These are phyloP conservation scores for Coregonus sp. DNA, from an alignment of 2,797 vertebrate species.

Conservation along the genomic window DNA sequence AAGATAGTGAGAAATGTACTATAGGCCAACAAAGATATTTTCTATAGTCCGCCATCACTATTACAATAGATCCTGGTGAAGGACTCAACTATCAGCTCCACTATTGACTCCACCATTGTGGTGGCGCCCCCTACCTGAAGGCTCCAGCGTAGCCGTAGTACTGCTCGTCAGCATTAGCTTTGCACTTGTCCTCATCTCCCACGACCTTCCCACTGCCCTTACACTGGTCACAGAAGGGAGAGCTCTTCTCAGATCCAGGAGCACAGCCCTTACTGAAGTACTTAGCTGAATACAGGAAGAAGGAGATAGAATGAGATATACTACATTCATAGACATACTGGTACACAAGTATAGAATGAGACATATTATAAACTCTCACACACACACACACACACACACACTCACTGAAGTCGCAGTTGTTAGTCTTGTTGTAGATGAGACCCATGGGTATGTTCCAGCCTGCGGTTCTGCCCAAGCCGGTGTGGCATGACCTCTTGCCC, in stretches of 20 bases:
- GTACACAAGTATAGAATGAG: neutral
- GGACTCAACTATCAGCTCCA: neutral
- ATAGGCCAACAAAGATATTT: neutral
- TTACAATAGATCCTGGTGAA: neutral
- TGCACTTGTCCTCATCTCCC: constrained; percentile 63
- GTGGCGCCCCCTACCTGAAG: constrained; percentile 66
- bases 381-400: constrained; percentile 69
- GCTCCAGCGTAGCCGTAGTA: constrained; percentile 78
- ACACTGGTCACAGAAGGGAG: constrained; percentile 68
- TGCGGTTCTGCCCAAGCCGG: constrained; percentile 81
- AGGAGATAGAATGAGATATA: neutral
- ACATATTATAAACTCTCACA: neutral
- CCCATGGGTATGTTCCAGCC: constrained; percentile 94
- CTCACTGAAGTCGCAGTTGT: constrained; percentile 83
- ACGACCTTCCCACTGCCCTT: constrained; percentile 18
- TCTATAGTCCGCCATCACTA: neutral
- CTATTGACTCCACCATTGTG: neutral
- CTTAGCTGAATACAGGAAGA: constrained; percentile 52
- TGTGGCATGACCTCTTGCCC: constrained; percentile 87
- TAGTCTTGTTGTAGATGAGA: constrained; percentile 61
- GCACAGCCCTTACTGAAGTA: constrained; percentile 71
- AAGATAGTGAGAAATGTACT: neutral
- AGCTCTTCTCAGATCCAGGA: constrained; percentile 53
- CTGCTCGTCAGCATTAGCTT: constrained; percentile 57
- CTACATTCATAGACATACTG: neutral